Evolutionary conservation across 1,140 invertebrate genomes (phyloP), one percentile per base, ranked within the genome.

Genomic region (Papilio machaon): DNA sequence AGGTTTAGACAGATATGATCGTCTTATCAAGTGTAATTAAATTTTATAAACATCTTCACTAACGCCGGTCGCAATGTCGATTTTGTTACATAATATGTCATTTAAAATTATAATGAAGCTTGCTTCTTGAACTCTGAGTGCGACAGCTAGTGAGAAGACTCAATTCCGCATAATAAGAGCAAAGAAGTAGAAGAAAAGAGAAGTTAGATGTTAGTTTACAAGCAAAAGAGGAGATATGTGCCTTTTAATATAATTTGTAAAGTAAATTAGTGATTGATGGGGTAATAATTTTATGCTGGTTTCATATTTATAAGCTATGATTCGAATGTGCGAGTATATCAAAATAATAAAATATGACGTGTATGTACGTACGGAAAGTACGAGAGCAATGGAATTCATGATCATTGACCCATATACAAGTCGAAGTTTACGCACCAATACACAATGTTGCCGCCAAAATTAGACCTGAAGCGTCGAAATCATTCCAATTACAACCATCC

Each of bases 381-480:
- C 58, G 47, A 80, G 73, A 80, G 81, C 49, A 82, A 81, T 58
- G 81, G 52, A 80, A 84, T 87, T 84, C 84, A 83, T 86, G 81
- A 79, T 79, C 84, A 85, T 87, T 87, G 88, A 89, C 88, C 88
- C 79, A 89, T 83, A 85, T 88, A 82, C 85, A 82, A 85, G 83
- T 86, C 81, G 82, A 83, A 85, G 79, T 84, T 82, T 83, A 82
- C 82, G 83, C 80, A 79, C 81, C 81, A 86, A 84, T 89, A 86
- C 64, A 87, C 85, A 88, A 86, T 88, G 85, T 88, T 86, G 75
- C 79, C 85, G 81, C 88, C 86, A 88, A 88, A 88, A 88, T 89
- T 88, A 88, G 85, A 84, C 81, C 54, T 78, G 67, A 79, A 82
- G 54, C 70, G 30, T 76, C 67, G 73, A 78, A 74, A 73, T 49